These are phyloP conservation scores for Paracanthobrama guichenoti DNA, from an alignment of 2,113 vertebrate genomes.

Conservation along the genomic window DNA sequence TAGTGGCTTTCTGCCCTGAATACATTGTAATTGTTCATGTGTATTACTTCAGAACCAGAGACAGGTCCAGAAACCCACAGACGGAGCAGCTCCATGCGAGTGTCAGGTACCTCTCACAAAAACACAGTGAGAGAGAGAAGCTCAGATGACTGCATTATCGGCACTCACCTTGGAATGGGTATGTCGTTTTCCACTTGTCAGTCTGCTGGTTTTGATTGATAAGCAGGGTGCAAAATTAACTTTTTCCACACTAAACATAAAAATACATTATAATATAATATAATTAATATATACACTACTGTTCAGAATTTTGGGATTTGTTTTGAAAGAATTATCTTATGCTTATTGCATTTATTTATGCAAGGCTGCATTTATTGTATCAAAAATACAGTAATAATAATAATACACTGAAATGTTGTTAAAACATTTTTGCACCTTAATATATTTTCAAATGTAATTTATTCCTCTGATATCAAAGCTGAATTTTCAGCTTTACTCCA, in stretches of 20 bases:
- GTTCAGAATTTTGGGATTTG: not conserved
- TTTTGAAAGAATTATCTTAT: not conserved
- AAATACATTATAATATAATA: not conserved
- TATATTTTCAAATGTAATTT: not conserved
- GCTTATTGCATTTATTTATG: not conserved
- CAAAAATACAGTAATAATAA: not conserved
- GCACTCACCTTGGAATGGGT: conserved; percentile 83
- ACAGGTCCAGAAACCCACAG: conserved; percentile 71
- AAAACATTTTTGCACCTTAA: not conserved
- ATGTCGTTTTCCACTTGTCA: conserved; percentile 44
- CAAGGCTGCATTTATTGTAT: not conserved
- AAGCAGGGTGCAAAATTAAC: conserved; percentile 18
- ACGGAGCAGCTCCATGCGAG: conserved; percentile 85
- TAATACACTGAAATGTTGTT: too few species aligned
- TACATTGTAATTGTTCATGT: conserved; percentile 28
- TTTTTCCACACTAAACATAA: not conserved
- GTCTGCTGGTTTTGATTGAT: not conserved
- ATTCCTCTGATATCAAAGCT: not conserved
- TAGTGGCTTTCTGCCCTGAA: not conserved
- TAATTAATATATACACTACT: not conserved
- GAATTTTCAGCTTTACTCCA: not conserved
- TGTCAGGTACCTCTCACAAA: conserved; percentile 78
- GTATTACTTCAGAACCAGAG: conserved; percentile 73
- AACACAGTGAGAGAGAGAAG: conserved; percentile 77
- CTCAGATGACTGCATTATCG: conserved; percentile 81